These are phyloP conservation scores for Silurus glanis DNA, from an alignment of 2,113 vertebrate species.

Conservation along the genomic window DNA sequence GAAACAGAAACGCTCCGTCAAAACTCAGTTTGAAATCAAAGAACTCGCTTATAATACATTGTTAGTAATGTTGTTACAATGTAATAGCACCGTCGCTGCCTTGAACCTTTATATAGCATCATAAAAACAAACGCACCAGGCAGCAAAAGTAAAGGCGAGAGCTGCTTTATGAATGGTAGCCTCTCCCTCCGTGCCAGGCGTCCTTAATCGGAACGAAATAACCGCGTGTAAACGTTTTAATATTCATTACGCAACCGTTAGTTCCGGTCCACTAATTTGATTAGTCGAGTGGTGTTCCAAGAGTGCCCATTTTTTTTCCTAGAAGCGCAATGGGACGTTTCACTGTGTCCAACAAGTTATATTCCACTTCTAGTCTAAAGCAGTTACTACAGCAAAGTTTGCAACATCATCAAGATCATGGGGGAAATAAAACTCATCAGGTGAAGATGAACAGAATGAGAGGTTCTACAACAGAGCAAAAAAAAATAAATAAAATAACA, in stretches of 20 bases:
- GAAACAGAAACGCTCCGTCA: slow-evolving; percentile 1
- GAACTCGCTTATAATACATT: background rate
- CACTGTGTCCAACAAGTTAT: background rate
- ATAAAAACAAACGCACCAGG: background rate
- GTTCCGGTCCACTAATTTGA: background rate
- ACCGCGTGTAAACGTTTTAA: background rate
- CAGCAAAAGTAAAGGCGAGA: background rate
- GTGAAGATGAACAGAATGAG: background rate
- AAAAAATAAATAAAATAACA: background rate
- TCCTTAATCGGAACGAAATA: background rate
- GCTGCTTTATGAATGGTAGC: background rate
- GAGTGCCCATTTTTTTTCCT: background rate
- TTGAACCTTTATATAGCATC: background rate
- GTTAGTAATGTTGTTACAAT: background rate
- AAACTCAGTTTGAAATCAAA: background rate
- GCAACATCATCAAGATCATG: background rate
- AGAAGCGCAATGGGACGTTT: background rate
- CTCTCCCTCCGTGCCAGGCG: background rate
- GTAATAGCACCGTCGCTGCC: background rate
- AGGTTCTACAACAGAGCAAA: too few relatives aligned
- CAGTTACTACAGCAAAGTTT: background rate
- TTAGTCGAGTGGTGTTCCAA: background rate
- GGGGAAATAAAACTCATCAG: background rate
- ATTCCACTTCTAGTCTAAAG: background rate
- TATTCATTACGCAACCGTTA: background rate